Conservation (phyloP, 2,888 invertebrate species). For the Hofmannophila pseudospretella region DNA sequence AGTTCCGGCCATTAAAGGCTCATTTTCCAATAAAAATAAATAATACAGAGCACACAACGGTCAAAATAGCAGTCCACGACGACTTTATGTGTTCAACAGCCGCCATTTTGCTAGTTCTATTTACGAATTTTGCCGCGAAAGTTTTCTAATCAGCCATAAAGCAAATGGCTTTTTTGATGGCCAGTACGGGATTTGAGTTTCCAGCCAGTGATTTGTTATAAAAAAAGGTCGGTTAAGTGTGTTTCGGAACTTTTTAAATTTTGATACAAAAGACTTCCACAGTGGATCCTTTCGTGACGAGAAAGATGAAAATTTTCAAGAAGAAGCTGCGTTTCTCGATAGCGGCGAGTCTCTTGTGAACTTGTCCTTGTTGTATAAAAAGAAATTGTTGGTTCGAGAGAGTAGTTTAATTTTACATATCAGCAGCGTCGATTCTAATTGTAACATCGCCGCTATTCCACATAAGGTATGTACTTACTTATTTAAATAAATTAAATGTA, state of each 20-base stretch:
- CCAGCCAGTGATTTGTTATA: slow-evolving; percentile 28
- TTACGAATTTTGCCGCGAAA: slow-evolving; percentile 56
- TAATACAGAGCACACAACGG: slow-evolving; percentile 53
- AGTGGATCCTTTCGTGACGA: slow-evolving; percentile 66
- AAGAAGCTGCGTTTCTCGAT: slow-evolving; percentile 71
- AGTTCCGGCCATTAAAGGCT: slow-evolving; percentile 61
- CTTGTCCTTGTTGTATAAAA: slow-evolving; percentile 17
- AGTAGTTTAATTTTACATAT: slow-evolving; percentile 33
- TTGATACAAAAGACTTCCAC: slow-evolving; percentile 22
- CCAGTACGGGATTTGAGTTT: slow-evolving; percentile 26
- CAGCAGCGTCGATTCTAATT: slow-evolving; percentile 28
- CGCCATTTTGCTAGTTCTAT: slow-evolving; percentile 53
- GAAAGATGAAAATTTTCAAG: slow-evolving; percentile 73
- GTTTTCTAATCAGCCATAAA: slow-evolving; percentile 35
- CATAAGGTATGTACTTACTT: slow-evolving; percentile 5
- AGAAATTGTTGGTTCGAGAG: slow-evolving; percentile 9
- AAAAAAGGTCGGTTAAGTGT: slow-evolving; percentile 20
- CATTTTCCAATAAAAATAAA: slow-evolving; percentile 74
- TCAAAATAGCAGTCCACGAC: slow-evolving; percentile 57
- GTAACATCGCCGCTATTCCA: slow-evolving; percentile 4
- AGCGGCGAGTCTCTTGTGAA: slow-evolving; percentile 38
- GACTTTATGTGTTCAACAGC: slow-evolving; percentile 31
- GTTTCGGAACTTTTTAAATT: slow-evolving; percentile 15
- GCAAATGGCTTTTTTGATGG: slow-evolving; percentile 38
- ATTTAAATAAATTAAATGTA: too few relatives aligned